Percentiles rank a stretch among this genome's conserved stretches.
phyloP scores from a whole-genome alignment of 2,797 vertebrate species.

The Pipistrellus nathusii region DNA sequence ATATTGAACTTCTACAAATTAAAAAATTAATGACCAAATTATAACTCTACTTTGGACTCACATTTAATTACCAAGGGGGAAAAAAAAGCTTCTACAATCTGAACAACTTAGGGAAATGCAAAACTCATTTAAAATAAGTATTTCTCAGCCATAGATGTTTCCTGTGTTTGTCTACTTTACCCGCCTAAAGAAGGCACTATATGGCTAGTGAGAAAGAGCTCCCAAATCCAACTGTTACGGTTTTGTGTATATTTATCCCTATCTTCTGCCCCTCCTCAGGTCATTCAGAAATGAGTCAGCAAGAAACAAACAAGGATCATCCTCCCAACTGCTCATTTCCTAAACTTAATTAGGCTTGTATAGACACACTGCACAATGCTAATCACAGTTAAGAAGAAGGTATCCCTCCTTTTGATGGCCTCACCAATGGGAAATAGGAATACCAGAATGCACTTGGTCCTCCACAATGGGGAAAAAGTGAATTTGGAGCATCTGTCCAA shows the following conservation, averaged over 20 bases:
- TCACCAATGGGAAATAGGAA: background rate
- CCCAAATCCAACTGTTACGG: background rate
- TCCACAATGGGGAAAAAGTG: background rate
- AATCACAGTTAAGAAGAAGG: background rate
- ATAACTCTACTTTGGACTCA: background rate
- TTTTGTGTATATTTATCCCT: background rate
- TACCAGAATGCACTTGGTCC: background rate
- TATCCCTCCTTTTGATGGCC: background rate
- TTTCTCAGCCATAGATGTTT: background rate
- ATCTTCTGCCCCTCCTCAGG: background rate
- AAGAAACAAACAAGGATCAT: background rate
- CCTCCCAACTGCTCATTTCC: background rate
- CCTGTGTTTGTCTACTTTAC: background rate
- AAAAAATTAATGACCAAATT: background rate
- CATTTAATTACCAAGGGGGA: background rate
- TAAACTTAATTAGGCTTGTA: background rate
- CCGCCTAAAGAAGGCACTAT: background rate
- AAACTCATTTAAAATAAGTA: background rate
- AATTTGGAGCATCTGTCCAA: background rate
- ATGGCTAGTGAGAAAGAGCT: background rate
- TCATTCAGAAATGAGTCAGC: background rate
- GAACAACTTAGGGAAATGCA: background rate
- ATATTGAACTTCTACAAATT: conserved; percentile 7
- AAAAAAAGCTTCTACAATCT: background rate
- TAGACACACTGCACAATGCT: background rate